Evolutionary conservation across 2,113 vertebrate species (phyloP).

Genomic region (Sporophila hypoxantha): DNA sequence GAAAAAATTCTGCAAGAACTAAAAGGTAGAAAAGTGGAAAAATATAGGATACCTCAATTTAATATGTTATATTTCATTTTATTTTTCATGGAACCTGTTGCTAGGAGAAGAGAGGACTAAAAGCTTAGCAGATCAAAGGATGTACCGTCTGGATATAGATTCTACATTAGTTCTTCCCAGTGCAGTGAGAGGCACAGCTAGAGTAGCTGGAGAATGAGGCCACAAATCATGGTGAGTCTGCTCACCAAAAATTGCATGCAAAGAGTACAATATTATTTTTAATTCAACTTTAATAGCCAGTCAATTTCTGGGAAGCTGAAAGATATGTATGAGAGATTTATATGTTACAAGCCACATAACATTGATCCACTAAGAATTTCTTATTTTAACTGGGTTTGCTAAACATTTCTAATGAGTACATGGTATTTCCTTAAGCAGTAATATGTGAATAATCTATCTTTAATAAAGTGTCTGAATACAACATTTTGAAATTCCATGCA

Average conservation of each 20-base stretch:
- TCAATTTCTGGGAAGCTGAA: neutral
- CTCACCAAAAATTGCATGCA: neutral
- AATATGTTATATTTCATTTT: neutral
- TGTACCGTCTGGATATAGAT: neutral
- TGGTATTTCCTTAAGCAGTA: neutral
- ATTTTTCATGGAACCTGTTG: neutral
- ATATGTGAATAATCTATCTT: neutral
- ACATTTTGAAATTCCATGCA: neutral
- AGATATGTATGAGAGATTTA: neutral
- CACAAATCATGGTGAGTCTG: neutral
- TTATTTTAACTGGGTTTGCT: neutral
- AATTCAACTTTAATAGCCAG: neutral
- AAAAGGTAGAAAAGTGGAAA: neutral
- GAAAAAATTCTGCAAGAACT: neutral
- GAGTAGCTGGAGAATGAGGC: neutral
- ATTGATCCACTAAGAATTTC: neutral
- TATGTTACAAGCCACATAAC: neutral
- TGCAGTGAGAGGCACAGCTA: neutral
- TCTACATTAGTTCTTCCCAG: neutral
- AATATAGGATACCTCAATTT: neutral
- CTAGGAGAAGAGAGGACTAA: neutral
- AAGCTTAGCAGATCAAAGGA: neutral
- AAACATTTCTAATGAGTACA: neutral
- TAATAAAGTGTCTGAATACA: neutral
- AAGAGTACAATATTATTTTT: neutral